Conservation (phyloP, 2,888 invertebrate species). For the Bruchidius siliquastri region DNA sequence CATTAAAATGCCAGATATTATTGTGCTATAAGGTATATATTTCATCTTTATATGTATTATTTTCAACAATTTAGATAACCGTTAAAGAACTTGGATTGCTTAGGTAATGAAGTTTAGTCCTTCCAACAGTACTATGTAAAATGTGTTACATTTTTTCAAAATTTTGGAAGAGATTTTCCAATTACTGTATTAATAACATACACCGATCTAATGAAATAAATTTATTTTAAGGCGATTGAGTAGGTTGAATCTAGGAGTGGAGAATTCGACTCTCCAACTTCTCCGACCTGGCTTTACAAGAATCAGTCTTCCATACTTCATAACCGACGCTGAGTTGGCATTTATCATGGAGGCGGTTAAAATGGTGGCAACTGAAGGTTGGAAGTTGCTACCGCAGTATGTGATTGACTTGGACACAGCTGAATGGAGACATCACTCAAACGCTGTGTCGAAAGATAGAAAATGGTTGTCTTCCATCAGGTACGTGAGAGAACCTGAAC, state of each 20-base stretch:
- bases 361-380: constrained; percentile 84
- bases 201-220: no score
- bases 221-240: constrained; percentile 47
- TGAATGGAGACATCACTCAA: constrained; percentile 83
- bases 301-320: constrained; percentile 81
- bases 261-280: constrained; percentile 60
- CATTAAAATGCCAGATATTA: no score
- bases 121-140: no score
- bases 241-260: constrained; percentile 41
- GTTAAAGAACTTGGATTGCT: no score
- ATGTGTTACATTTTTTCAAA: no score
- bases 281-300: constrained; percentile 82
- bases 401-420: constrained; percentile 82
- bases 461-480: constrained; percentile 77
- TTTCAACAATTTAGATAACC: no score
- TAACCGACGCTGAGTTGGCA: constrained; percentile 71
- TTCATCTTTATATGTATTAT: no score
- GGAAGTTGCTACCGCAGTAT: constrained; percentile 85
- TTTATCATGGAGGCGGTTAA: constrained; percentile 80
- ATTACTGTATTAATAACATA: no score
- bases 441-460: constrained; percentile 72
- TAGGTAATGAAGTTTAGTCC: no score
- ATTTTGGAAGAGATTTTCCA: no score
- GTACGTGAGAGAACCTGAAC: no score
- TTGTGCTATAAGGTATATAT: no score